Percentiles rank a stretch among this genome's conserved stretches.
Evolutionary conservation across 2,888 invertebrate genomes (phyloP).

Genomic region (Orthosia incerta): DNA sequence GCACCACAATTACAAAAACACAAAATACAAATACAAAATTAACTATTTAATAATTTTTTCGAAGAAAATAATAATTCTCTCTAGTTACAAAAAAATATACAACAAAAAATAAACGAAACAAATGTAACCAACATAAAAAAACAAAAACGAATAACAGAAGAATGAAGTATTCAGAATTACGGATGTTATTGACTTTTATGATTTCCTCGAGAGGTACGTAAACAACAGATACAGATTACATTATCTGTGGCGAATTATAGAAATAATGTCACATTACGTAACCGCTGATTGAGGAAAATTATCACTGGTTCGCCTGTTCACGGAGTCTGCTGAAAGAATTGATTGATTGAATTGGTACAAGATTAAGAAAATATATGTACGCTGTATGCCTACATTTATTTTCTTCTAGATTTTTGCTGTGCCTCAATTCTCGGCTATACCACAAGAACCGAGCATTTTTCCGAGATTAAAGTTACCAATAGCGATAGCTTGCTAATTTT

Average conservation of each 20-base stretch:
- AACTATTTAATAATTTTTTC: no score
- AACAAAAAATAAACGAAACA: constrained; percentile 3
- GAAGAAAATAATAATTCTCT: background rate
- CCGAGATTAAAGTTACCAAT: background rate
- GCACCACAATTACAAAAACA: no score
- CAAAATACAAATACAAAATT: no score
- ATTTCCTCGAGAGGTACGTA: constrained; percentile 57
- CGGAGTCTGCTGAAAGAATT: background rate
- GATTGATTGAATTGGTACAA: constrained; percentile 31
- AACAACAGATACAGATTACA: constrained; percentile 51
- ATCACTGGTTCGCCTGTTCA: constrained; percentile 10
- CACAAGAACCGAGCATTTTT: background rate
- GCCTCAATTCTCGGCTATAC: no score
- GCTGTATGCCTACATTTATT: background rate
- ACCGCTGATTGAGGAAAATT: constrained; percentile 30
- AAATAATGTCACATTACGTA: constrained; percentile 36
- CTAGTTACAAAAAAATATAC: background rate
- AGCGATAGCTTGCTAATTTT: no score
- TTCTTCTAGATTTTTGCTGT: no score
- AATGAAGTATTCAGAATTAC: constrained; percentile 54
- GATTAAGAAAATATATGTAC: background rate
- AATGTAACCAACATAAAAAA: constrained; percentile 27
- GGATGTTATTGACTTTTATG: constrained; percentile 63
- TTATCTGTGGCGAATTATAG: constrained; percentile 44
- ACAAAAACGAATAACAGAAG: constrained; percentile 49